Conservation (phyloP, 2,113 vertebrate species). For the Cyanoramphus novaezelandiae region DNA sequence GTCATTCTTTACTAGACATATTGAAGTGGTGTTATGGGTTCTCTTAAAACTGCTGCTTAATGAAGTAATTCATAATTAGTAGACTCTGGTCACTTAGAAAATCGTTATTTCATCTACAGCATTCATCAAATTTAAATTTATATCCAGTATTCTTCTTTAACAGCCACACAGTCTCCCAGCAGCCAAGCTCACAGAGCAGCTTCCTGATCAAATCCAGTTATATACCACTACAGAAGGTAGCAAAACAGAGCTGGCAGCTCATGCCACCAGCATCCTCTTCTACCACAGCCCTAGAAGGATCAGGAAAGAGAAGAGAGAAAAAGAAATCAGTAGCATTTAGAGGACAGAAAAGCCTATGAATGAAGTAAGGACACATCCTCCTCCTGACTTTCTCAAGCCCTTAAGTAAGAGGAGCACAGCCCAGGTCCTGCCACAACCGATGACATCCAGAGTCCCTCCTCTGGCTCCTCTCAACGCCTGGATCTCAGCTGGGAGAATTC, state of each 20-base stretch:
- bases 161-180: background rate
- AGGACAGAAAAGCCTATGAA: background rate
- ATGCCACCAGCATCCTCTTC: background rate
- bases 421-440: fast-evolving
- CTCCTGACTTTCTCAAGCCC: background rate
- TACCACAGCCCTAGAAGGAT: background rate
- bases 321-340: background rate
- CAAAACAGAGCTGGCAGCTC: background rate
- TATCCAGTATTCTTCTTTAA: background rate
- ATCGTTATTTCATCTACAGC: background rate
- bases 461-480: background rate
- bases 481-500: constrained; percentile 22
- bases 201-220: background rate
- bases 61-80: constrained; percentile 32
- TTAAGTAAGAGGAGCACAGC: background rate
- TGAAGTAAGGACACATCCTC: background rate
- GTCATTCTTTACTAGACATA: constrained; percentile 14
- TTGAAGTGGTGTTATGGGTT: constrained; percentile 1
- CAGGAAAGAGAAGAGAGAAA: background rate
- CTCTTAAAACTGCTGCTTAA: constrained; percentile 16
- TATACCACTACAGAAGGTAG: background rate
- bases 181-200: background rate
- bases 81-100: background rate
- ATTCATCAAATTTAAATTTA: constrained; percentile 18
- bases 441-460: background rate